phyloP scores from a whole-genome alignment of 2,113 vertebrate species.

The Aptenodytes patagonicus region DNA sequence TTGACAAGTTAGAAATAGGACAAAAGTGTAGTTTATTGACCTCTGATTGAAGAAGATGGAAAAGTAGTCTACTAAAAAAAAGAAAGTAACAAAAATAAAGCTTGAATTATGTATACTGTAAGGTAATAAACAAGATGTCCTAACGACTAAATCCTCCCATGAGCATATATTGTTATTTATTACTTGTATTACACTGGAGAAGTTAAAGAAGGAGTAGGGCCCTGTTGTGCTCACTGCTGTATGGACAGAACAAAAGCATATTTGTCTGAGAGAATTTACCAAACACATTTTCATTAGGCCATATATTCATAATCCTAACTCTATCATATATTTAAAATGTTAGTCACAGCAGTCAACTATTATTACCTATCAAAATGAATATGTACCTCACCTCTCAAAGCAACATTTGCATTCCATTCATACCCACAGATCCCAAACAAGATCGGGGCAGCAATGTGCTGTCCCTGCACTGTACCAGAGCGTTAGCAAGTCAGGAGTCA shows the following conservation, averaged over 20 bases:
- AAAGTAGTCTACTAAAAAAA: conserved; percentile 57
- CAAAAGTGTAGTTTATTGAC: conserved; percentile 72
- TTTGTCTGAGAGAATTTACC: conserved; percentile 12
- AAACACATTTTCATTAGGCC: neutral
- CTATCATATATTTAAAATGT: neutral
- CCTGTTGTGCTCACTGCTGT: neutral
- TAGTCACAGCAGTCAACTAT: neutral
- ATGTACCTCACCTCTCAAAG: neutral
- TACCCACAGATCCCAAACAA: neutral
- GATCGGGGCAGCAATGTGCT: neutral
- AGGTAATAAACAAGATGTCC: conserved; percentile 56
- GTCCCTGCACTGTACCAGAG: neutral
- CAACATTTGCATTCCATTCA: neutral
- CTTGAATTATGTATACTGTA: conserved; percentile 57
- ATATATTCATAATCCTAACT: neutral
- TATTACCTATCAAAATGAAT: neutral
- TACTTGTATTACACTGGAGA: neutral
- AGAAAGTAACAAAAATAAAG: conserved; percentile 65
- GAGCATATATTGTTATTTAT: conserved; percentile 49
- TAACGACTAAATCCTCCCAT: conserved; percentile 34
- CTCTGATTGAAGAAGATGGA: conserved; percentile 73
- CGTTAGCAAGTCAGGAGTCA: accelerated
- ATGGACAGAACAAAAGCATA: conserved; percentile 11
- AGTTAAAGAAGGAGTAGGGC: neutral
- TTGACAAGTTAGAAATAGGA: conserved; percentile 71